These are phyloP conservation scores for Prionace glauca DNA, from an alignment of 2,797 vertebrate species.

Conservation along the genomic window DNA sequence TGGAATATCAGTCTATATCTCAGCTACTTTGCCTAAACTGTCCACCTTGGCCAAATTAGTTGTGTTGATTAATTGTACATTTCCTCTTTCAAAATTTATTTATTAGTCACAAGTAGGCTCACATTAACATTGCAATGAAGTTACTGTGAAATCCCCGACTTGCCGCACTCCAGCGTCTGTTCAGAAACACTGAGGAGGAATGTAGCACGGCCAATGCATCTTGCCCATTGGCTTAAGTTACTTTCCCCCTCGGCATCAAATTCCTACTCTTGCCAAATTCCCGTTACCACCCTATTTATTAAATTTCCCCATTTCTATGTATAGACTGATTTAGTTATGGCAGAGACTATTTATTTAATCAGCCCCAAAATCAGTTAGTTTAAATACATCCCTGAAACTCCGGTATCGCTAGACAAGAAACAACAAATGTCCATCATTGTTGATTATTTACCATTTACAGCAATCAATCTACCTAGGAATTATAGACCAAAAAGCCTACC, in stretches of 20 bases:
- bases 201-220: too few species aligned
- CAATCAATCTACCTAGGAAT: too few species aligned
- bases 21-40: background rate
- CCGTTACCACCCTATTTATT: background rate
- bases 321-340: background rate
- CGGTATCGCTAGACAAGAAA: background rate
- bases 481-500: too few species aligned
- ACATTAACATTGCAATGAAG: too few species aligned
- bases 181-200: too few species aligned
- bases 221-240: background rate
- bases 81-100: background rate
- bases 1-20: background rate
- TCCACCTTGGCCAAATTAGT: background rate
- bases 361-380: background rate
- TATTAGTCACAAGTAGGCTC: too few species aligned
- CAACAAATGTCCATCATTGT: background rate
- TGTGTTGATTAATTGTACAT: background rate
- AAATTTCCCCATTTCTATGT: background rate
- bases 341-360: background rate
- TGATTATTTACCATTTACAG: background rate
- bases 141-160: too few species aligned
- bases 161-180: too few species aligned
- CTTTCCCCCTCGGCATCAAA: background rate
- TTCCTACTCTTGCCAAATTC: background rate
- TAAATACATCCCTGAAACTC: too few species aligned